phyloP scores from a whole-genome alignment of 2,113 vertebrate species.

The Centropus unirufus region DNA sequence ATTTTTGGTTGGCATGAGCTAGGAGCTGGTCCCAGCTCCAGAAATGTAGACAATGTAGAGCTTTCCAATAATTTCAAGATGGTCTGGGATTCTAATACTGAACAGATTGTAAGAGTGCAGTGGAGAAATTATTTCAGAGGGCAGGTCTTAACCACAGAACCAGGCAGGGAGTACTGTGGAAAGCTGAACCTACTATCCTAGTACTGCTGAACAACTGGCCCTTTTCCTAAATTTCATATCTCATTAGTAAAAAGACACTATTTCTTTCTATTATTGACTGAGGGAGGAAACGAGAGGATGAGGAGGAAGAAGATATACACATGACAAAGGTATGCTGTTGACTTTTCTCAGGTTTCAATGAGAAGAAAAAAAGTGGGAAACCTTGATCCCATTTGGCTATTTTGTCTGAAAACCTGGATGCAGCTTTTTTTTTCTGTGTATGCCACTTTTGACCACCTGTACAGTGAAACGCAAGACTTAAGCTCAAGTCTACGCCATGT shows the following conservation, averaged over 20 bases:
- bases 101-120: not conserved
- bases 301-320: not conserved
- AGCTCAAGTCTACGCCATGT: not conserved
- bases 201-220: not conserved
- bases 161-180: not conserved
- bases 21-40: not conserved
- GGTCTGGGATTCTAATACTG: not conserved
- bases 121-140: not conserved
- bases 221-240: not conserved
- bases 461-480: not conserved
- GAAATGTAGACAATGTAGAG: not conserved
- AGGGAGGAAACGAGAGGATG: not conserved
- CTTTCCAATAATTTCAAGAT: not conserved
- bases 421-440: not conserved
- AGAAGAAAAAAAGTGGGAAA: not conserved
- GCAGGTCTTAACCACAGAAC: not conserved
- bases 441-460: not conserved
- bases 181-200: not conserved
- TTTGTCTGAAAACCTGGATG: not conserved
- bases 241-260: not conserved
- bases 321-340: not conserved
- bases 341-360: not conserved
- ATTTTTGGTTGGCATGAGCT: not conserved
- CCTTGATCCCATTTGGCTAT: fast-evolving
- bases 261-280: not conserved